Evolutionary conservation across 2,797 vertebrate species (phyloP).

Genomic region (Acipenser transmontanus): DNA sequence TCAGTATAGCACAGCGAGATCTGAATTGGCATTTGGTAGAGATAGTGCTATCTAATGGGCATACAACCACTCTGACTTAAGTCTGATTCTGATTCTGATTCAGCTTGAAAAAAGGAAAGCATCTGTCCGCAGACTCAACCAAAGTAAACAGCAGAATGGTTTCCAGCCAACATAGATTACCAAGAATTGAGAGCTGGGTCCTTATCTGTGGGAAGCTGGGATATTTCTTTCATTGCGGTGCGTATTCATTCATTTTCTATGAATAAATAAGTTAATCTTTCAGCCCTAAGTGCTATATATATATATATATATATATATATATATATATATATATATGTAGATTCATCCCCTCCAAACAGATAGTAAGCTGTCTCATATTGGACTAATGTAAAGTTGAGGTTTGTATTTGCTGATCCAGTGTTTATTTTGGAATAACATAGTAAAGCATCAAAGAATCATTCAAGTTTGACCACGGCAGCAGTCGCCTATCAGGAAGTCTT

Average conservation of each 20-base stretch:
- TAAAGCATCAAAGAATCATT: too few relatives aligned
- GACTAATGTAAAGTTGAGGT: too few relatives aligned
- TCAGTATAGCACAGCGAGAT: slow-evolving; percentile 59
- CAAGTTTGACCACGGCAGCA: too few relatives aligned
- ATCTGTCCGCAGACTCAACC: slow-evolving; percentile 26
- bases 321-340: too few relatives aligned
- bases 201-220: background rate
- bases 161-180: background rate
- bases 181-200: background rate
- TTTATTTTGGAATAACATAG: too few relatives aligned
- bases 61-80: slow-evolving; percentile 50
- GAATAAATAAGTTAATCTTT: background rate
- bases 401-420: too few relatives aligned
- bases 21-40: slow-evolving; percentile 61
- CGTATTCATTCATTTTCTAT: background rate
- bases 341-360: too few relatives aligned
- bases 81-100: slow-evolving; percentile 50
- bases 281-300: background rate
- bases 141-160: background rate
- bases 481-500: too few relatives aligned
- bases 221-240: background rate
- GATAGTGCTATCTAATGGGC: slow-evolving; percentile 68
- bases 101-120: slow-evolving; percentile 47
- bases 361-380: too few relatives aligned
- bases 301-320: too few relatives aligned